phyloP scores from a whole-genome alignment of 1,140 invertebrate genomes.

The Uloborus diversus region DNA sequence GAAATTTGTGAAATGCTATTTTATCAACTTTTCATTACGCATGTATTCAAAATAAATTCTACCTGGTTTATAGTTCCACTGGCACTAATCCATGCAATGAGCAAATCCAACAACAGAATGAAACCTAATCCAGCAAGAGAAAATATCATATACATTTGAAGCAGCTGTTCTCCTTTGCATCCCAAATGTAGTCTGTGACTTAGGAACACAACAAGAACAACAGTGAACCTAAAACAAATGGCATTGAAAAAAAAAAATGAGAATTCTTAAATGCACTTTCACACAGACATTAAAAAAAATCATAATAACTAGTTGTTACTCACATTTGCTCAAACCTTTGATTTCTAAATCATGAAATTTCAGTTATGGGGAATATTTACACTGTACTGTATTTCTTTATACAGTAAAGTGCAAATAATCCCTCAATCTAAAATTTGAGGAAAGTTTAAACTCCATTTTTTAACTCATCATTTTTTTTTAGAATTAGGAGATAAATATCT shows the following conservation, averaged over 20 bases:
- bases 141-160: conserved; percentile 32
- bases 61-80: conserved; percentile 49
- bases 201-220: conserved; percentile 29
- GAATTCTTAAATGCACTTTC: not conserved
- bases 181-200: conserved; percentile 8
- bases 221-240: conserved; percentile 33
- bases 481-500: too few relatives aligned
- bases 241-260: not conserved
- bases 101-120: conserved; percentile 36
- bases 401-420: too few relatives aligned
- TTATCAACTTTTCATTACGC: too few relatives aligned
- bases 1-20: too few relatives aligned
- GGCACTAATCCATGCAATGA: conserved; percentile 38
- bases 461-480: too few relatives aligned
- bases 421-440: too few relatives aligned
- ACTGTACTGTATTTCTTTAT: too few relatives aligned
- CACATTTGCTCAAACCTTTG: not conserved
- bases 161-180: conserved; percentile 16
- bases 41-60: too few relatives aligned
- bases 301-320: not conserved
- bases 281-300: not conserved
- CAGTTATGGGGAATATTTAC: too few relatives aligned
- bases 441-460: too few relatives aligned
- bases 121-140: not conserved
- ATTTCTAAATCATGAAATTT: not conserved